Evolutionary conservation across 2,888 invertebrate species (phyloP), one percentile per base, ranked within the genome.

Genomic region (Eremobia ochroleuca): DNA sequence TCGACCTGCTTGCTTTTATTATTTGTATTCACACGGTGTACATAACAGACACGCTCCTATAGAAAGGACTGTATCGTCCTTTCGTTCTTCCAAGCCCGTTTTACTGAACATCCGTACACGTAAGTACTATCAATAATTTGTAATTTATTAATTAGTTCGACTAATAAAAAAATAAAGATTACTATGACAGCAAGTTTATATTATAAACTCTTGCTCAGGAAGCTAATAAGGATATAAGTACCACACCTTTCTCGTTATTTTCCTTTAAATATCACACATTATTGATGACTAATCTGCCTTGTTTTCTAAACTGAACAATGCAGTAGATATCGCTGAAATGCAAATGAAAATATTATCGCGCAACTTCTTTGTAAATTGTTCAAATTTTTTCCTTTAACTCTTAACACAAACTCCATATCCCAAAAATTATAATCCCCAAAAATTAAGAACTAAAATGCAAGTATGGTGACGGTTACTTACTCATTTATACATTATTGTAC

Each of bases 1-100:
- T 95, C 92, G 91, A 91, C 88, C 89, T 91, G 92, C 90, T 93
- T 90, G 88, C 79, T 89, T 89, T 84, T 79, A 84, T 92, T 94
- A 93, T 94, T 95, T 93, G 93, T 95, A 95, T 95, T 96, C 95
- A 92, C 90, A 86, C 87, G 87, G 92, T 92, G 94, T 92, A 90
- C 90, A 88, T 86, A 87, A 80, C 88, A 89, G 88, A 87, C 90
- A 88, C 92, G 87, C 89, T 92, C 92, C 92, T 93, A 91, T 92
- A 89, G 86, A 91, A 92, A 93, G 92, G 92, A 90, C 90, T 80
- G 90, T 87, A 82, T 90, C 89, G 89, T 92, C 92, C 92, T 92
- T 92, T 89, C 88, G 88, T 88, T 88, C 88, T 85, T 87, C 82
- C 89, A 87, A 83, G 85, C 89, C 85, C 86, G 83, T 84, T 90